Conservation (phyloP, 2,888 invertebrate genomes). For the Vesta saturnalis region DNA sequence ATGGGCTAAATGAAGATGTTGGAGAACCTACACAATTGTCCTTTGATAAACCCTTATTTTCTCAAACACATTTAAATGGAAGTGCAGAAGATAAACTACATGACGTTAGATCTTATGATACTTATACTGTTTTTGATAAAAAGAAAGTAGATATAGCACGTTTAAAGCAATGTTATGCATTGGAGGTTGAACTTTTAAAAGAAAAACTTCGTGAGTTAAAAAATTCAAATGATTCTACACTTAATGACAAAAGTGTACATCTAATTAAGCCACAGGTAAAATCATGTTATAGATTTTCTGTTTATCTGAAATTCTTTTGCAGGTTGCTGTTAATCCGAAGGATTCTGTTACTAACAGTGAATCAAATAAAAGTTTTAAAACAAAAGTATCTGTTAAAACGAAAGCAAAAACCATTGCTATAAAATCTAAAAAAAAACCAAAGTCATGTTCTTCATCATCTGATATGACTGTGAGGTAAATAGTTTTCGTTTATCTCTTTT, state of each 20-base stretch:
- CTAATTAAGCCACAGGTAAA: no score
- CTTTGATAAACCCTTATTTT: neutral
- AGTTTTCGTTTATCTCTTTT: neutral
- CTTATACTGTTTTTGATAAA: slow-evolving; percentile 58
- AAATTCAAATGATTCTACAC: slow-evolving; percentile 29
- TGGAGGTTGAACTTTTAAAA: slow-evolving; percentile 55
- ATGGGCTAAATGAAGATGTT: neutral
- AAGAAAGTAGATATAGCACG: slow-evolving; percentile 46
- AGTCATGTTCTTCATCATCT: slow-evolving; percentile 31
- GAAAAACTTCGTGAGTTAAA: slow-evolving; percentile 54
- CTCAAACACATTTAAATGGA: neutral
- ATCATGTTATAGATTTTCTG: no score
- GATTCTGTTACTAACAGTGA: no score
- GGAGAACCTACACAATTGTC: no score
- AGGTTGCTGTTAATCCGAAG: no score
- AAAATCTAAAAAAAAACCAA: slow-evolving; percentile 40
- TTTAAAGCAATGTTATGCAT: slow-evolving; percentile 52
- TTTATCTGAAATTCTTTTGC: no score
- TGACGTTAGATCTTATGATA: slow-evolving; percentile 46
- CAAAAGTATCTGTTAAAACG: slow-evolving; percentile 44
- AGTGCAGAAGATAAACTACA: neutral
- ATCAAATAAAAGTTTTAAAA: slow-evolving; percentile 1
- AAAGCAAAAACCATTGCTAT: slow-evolving; percentile 39
- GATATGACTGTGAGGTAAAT: slow-evolving; percentile 43
- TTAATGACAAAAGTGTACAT: no score